phyloP scores from a whole-genome alignment of 2,888 invertebrate species.

The Masnerella sp. region DNA sequence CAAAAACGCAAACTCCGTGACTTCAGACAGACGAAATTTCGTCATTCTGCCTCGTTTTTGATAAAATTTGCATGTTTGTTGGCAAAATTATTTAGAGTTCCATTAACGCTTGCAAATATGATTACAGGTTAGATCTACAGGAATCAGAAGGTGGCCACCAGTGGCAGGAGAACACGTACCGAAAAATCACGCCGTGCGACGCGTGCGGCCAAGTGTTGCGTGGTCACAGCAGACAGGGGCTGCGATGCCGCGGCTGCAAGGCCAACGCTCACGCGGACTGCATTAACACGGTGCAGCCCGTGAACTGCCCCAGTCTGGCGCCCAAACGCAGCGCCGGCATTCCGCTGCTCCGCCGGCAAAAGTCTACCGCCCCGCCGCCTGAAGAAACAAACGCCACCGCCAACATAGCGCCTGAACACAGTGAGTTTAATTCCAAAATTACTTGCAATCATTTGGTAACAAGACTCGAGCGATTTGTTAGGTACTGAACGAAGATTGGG shows the following conservation, averaged over 20 bases:
- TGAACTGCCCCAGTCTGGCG: conserved; percentile 84
- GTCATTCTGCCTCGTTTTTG: too few relatives aligned
- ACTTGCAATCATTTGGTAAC: not conserved
- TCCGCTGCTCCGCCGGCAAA: conserved; percentile 88
- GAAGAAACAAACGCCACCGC: conserved; percentile 81
- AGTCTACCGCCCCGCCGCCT: conserved; percentile 84
- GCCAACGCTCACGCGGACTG: conserved; percentile 95
- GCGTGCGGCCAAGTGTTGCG: conserved; percentile 94
- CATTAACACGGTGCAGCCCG: conserved; percentile 85
- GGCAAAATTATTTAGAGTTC: too few relatives aligned
- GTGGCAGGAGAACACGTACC: conserved; percentile 96
- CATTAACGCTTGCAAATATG: too few relatives aligned
- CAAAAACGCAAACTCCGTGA: too few relatives aligned
- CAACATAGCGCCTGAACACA: conserved; percentile 82
- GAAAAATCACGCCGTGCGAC: conserved; percentile 96
- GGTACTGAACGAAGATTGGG: too few relatives aligned
- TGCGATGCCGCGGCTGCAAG: conserved; percentile 93
- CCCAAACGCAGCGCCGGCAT: conserved; percentile 73
- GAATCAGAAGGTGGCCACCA: conserved; percentile 86
- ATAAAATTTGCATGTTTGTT: too few relatives aligned
- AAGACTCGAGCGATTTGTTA: conserved; percentile 32
- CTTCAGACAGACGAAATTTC: too few relatives aligned
- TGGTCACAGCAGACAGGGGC: conserved; percentile 94
- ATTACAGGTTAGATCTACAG: conserved; percentile 69
- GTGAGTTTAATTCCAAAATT: conserved; percentile 79